phyloP scores from a whole-genome alignment of 2,797 vertebrate genomes.

The Trichosurus vulpecula region DNA sequence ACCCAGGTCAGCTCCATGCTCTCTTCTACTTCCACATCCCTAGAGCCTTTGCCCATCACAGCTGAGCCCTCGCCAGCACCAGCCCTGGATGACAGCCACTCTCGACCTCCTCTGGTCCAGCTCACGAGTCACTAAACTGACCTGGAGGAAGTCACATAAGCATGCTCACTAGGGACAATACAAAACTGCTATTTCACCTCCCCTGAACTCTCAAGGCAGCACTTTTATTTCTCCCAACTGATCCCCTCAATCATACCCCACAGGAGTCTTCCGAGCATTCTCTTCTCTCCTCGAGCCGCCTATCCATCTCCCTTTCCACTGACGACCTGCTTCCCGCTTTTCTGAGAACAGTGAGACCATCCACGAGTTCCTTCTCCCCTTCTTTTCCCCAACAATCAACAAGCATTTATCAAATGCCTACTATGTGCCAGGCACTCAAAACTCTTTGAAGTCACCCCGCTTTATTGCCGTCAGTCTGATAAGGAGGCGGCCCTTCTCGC shows the following conservation, averaged over 20 bases:
- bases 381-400: background rate
- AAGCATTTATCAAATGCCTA: background rate
- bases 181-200: too few relatives aligned
- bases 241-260: background rate
- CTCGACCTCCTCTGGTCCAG: background rate
- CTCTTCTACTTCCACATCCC: too few relatives aligned
- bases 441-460: too few relatives aligned
- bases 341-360: background rate
- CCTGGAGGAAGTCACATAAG: too few relatives aligned
- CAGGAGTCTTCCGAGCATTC: background rate
- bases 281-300: background rate
- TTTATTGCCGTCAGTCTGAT: too few relatives aligned
- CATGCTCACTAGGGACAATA: too few relatives aligned
- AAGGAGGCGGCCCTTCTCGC: too few relatives aligned
- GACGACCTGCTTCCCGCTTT: background rate
- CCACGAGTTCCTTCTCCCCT: background rate
- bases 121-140: too few relatives aligned
- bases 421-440: background rate
- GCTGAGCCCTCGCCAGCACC: too few relatives aligned
- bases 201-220: too few relatives aligned
- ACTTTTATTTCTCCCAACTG: background rate
- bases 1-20: background rate
- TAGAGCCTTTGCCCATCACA: too few relatives aligned
- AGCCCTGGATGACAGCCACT: background rate
- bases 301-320: too few relatives aligned